Conservation (phyloP, 2,797 vertebrate genomes). For the Sebastiscus tertius region DNA sequence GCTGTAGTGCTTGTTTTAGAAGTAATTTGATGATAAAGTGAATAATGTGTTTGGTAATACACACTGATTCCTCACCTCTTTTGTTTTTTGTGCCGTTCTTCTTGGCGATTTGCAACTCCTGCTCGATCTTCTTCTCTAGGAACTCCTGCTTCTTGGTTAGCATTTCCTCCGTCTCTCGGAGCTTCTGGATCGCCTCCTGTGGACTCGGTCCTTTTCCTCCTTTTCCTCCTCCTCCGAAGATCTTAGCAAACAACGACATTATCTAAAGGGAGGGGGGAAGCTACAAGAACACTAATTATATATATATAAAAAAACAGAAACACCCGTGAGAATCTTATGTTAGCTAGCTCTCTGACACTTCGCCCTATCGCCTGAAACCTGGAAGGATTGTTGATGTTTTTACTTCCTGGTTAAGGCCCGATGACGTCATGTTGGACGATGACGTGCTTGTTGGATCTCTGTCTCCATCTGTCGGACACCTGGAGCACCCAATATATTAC, state of each 20-base stretch:
- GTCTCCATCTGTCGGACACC: constrained; percentile 42
- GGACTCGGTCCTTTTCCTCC: constrained; percentile 90
- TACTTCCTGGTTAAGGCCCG: constrained; percentile 77
- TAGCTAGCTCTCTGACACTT: constrained; percentile 42
- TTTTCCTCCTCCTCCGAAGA: constrained; percentile 87
- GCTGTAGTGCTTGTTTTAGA: neutral
- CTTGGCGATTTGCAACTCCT: constrained; percentile 92
- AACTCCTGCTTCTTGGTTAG: constrained; percentile 97
- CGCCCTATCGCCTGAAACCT: constrained; percentile 30
- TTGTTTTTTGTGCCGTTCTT: constrained; percentile 98
- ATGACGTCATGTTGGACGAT: constrained; percentile 57
- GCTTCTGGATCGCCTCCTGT: constrained; percentile 96
- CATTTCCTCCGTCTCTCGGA: constrained; percentile 97
- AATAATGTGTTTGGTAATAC: rapidly evolving
- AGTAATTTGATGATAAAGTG: neutral
- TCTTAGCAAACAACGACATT: constrained; percentile 89
- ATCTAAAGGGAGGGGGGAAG: neutral
- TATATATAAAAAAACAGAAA: constrained; percentile 5
- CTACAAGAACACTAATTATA: constrained; percentile 7
- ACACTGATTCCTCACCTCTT: constrained; percentile 83
- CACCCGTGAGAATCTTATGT: neutral
- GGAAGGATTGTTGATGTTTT: constrained; percentile 75
- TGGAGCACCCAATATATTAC: neutral
- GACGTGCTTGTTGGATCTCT: neutral
- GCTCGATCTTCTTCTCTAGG: constrained; percentile 95